phyloP scores from a whole-genome alignment of 2,797 vertebrate species.

The Enteromius fasciolatus region DNA sequence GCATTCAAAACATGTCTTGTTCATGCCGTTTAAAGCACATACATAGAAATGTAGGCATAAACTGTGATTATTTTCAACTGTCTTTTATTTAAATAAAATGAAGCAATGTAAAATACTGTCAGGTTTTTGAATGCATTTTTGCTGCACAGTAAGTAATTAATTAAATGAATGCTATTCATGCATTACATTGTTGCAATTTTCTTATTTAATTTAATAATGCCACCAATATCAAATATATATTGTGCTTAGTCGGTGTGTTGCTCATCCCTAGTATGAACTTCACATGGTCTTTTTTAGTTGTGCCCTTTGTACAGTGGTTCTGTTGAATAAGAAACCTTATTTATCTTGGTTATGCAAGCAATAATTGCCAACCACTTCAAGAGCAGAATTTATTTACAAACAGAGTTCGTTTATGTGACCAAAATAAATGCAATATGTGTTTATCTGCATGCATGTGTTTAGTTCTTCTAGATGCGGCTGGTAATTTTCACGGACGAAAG shows the following conservation, averaged over 20 bases:
- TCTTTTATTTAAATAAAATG: neutral
- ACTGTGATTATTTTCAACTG: neutral
- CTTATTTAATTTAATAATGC: neutral
- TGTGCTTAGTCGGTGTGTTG: neutral
- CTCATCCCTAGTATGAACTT: neutral
- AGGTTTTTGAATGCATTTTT: neutral
- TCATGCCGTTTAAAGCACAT: neutral
- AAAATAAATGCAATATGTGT: slow-evolving; percentile 2
- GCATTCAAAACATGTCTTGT: neutral
- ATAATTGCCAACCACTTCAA: slow-evolving; percentile 2
- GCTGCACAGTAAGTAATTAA: no score
- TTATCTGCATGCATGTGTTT: slow-evolving; percentile 36
- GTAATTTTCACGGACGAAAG: slow-evolving; percentile 55
- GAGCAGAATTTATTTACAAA: slow-evolving; percentile 12
- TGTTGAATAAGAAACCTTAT: neutral
- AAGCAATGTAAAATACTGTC: neutral
- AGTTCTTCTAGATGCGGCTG: slow-evolving; percentile 14
- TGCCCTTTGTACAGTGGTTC: neutral
- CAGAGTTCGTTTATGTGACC: neutral
- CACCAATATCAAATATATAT: neutral
- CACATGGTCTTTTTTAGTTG: neutral
- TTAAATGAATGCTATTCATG: neutral
- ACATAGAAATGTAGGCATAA: neutral
- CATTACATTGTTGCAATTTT: neutral
- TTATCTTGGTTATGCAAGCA: slow-evolving; percentile 12